A percentile compares a stretch with the other conserved stretches of the same genome.
Evolutionary conservation across 2,113 vertebrate species (phyloP).

Genomic region (Bothrops jararaca): DNA sequence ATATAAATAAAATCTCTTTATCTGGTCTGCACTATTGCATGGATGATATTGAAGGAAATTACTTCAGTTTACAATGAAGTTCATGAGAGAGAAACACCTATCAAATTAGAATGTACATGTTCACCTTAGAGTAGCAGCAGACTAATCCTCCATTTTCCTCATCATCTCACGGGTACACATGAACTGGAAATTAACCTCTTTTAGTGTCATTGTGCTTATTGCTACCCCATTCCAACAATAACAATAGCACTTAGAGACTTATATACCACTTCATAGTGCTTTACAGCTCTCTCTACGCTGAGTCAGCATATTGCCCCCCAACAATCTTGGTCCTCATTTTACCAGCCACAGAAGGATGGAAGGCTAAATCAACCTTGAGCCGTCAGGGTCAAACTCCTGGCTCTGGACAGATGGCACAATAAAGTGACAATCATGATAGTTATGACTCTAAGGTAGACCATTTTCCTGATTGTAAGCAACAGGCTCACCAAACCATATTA

Average conservation of each 20-base stretch:
- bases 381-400: background rate
- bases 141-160: background rate
- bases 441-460: background rate
- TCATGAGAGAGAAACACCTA: background rate
- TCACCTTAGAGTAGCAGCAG: background rate
- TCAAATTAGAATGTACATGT: background rate
- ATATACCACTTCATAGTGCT: background rate
- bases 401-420: background rate
- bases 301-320: background rate
- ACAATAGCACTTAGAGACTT: background rate
- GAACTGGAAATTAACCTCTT: background rate
- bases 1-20: background rate
- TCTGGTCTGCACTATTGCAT: background rate
- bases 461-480: constrained; percentile 17
- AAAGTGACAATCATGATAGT: background rate
- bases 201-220: background rate
- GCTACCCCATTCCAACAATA: background rate
- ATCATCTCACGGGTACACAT: background rate
- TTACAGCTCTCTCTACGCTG: background rate
- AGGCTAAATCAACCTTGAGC: background rate
- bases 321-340: background rate
- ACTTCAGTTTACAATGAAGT: background rate
- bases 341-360: background rate
- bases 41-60: background rate
- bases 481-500: constrained; percentile 44